These are phyloP conservation scores for Galaxias olidus DNA, from an alignment of 2,797 vertebrate species.

Conservation along the genomic window DNA sequence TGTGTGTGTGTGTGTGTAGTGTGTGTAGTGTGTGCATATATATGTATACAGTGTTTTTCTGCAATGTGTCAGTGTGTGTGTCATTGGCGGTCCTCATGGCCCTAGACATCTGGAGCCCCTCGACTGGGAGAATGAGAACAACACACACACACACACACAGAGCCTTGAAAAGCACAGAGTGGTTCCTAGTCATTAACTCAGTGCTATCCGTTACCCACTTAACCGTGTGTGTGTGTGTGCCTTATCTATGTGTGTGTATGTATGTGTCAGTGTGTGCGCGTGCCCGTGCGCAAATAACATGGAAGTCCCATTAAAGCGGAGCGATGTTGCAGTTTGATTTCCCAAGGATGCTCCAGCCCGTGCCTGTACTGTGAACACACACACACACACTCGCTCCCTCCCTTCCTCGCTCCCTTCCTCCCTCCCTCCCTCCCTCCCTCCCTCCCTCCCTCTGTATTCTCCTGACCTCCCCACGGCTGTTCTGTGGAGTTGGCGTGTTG, in stretches of 20 bases:
- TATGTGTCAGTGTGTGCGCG: too few relatives aligned
- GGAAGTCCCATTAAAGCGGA: background rate
- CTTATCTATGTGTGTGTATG: constrained; percentile 13
- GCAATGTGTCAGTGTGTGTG: background rate
- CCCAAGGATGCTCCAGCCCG: too few relatives aligned
- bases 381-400: background rate
- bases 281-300: background rate
- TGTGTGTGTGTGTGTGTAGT: constrained; percentile 20
- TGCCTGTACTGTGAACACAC: background rate
- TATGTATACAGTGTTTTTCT: background rate
- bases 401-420: background rate
- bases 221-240: constrained; percentile 10
- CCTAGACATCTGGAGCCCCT: background rate
- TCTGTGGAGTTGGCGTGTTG: background rate
- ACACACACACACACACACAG: constrained; percentile 3
- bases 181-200: constrained; percentile 14
- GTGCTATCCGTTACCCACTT: constrained; percentile 11
- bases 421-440: background rate
- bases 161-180: constrained; percentile 10
- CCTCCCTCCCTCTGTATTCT: background rate
- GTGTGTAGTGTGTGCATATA: constrained; percentile 21
- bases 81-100: background rate
- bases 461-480: background rate
- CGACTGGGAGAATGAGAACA: background rate
- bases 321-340: too few relatives aligned